Evolutionary conservation across 2,797 vertebrate genomes (phyloP), one percentile per base, ranked within the genome.

Genomic region (Tarsius wallacei): DNA sequence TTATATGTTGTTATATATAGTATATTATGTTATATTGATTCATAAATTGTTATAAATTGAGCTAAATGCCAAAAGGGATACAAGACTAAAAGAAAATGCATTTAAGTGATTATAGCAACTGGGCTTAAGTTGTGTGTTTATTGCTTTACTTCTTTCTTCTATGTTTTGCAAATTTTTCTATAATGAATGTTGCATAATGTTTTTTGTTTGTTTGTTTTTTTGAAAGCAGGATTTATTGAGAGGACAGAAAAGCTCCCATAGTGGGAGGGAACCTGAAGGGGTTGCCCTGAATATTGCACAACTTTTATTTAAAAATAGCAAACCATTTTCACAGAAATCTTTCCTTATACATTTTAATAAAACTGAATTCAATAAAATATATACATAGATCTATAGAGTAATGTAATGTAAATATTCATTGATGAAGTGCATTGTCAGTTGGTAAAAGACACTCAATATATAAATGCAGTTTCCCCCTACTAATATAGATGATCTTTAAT

Each of bases 51-150:
- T 77, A 93, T 26, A 87, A 91, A 83, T 70, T 82, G 22, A 86
- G 10, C 55, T 53, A 86, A 95, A 88, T 78, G 63, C 21, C 21
- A 82, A 85, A 93, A n/a, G 24, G 49, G 5, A 88, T 28, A 64
- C 2, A 97, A 78, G 16, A 68, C 57, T 70, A 63, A 83, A 96
- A 84, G 53, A 73, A 68, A 96, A 63, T 83, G 3, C 15, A 90
- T 57, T 86, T 91, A 76, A 87, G 17, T 71, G 80, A 53, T 3
- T 90, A 36, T 1, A 80, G 49, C 17, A 66, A 76, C 24, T 64
- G 9, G 19, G 31, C 93, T 70, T 22, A 55, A 66, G 33, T 81
- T 28, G 24, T 66, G 10, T 42, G 17, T 61, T 80, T 47, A 64
- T 51, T 49, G 9, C 1, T 66, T 91, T 81, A n/a, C 17, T 78